Evolutionary conservation across 2,888 invertebrate species (phyloP), one percentile per base, ranked within the genome.

Genomic region (Seira sanloemensis): DNA sequence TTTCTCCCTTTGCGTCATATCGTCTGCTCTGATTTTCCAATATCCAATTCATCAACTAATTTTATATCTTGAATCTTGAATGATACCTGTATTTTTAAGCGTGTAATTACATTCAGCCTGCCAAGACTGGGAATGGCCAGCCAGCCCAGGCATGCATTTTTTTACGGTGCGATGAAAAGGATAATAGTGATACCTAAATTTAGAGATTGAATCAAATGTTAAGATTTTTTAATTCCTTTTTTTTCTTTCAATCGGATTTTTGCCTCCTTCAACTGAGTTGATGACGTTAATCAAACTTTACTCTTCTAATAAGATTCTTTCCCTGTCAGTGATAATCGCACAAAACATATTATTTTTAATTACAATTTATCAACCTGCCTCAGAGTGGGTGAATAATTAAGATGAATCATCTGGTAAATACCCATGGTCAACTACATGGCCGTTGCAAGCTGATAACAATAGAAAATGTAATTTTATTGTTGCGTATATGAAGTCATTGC

Each of bases 1-100:
- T 50, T 50, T 2, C 50, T 50, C 67, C 37, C 67, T 54, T 78
- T 84, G 78, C 84, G 83, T 83, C 78, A 84, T 74, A 21, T 71
- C 74, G 84, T 84, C 84, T 84, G 84, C 67, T 82, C 82, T 77
- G 67, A 73, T 77, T 82, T 82, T 82, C 37, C 27, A 46, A 19
- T 69, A 69, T 69, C 27, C 50, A 50, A 50, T 50, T 50, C 50
- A 50, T 50, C 50, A 50, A 37, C 27, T 69, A 27, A 69, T 37
- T 69, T 18, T 69, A 27, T 69, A 5, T 18, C 37, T 69, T 69
- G 1, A 27, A 27, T 69, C n/a, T 23, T 19, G 37, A 50, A 50
- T 50, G 50, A 50, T 50, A 2, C 50, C n/a, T 50, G 16, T 2
- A 50, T 50, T 18, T 50, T 50, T 50, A n/a, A 50, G 50, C 50